Evolutionary conservation across 2,113 vertebrate species (phyloP).

Genomic region (Regulus satrapa): DNA sequence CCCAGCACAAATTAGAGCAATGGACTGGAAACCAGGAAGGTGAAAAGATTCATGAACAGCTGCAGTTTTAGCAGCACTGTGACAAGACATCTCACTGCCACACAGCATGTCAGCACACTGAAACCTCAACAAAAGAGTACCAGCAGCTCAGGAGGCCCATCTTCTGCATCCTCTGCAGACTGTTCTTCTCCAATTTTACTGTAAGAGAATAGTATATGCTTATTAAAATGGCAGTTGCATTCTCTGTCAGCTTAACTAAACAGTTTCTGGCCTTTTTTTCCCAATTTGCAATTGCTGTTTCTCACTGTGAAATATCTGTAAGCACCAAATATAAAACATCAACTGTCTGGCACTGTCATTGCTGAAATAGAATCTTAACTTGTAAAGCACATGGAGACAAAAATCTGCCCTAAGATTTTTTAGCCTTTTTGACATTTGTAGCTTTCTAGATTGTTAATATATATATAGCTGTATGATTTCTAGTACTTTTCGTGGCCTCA

Average conservation of each 20-base stretch:
- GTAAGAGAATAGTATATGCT: neutral
- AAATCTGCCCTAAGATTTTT: neutral
- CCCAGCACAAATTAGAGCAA: neutral
- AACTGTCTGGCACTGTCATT: neutral
- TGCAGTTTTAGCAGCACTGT: neutral
- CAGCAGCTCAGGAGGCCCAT: constrained; percentile 90
- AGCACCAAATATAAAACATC: neutral
- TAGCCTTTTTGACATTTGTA: neutral
- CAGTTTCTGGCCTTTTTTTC: neutral
- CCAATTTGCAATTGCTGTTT: neutral
- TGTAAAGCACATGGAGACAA: neutral
- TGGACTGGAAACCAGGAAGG: neutral
- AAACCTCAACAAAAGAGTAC: constrained; percentile 56
- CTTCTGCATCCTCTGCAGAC: constrained; percentile 91
- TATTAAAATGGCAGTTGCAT: neutral
- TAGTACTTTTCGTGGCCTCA: neutral
- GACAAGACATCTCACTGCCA: neutral
- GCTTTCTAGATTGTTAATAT: neutral
- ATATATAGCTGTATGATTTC: neutral
- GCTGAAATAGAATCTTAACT: neutral
- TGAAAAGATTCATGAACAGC: neutral
- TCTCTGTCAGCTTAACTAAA: neutral
- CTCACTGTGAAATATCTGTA: neutral
- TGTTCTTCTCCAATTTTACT: constrained; percentile 98
- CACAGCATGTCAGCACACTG: neutral